These are phyloP conservation scores for Clupea harengus DNA, from an alignment of 2,113 vertebrate genomes.

Conservation along the genomic window DNA sequence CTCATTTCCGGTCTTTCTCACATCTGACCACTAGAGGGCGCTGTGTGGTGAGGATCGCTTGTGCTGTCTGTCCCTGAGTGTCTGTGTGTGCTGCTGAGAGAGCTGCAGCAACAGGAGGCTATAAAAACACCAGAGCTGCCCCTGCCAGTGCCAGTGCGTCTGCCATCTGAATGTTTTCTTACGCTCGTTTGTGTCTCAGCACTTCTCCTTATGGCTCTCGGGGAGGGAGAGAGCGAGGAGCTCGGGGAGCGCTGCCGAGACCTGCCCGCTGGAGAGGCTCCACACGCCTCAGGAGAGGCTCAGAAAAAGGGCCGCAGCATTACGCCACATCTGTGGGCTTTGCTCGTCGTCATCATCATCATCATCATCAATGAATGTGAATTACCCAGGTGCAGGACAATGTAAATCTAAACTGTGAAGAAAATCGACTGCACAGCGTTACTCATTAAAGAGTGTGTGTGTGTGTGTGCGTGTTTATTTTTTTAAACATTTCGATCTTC, in stretches of 20 bases:
- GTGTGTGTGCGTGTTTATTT: no score
- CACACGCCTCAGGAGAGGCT: not conserved
- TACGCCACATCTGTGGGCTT: not conserved
- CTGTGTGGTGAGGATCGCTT: not conserved
- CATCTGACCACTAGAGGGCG: not conserved
- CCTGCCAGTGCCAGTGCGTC: no score
- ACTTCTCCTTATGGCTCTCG: no score
- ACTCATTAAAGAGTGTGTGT: not conserved
- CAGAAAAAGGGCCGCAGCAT: not conserved
- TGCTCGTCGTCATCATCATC: no score
- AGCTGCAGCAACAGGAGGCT: constrained; percentile 41
- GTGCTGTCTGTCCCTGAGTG: not conserved
- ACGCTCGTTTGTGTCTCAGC: no score
- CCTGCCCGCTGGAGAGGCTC: not conserved
- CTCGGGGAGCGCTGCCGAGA: no score
- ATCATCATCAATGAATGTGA: not conserved
- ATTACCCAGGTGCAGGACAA: not conserved
- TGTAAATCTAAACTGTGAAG: not conserved
- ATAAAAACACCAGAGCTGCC: constrained; percentile 32
- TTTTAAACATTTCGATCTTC: no score
- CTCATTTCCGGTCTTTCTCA: not conserved
- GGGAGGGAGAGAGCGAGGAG: no score
- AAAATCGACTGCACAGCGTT: no score
- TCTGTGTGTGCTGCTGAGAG: not conserved
- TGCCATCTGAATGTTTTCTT: no score